Base-by-base conservation (phyloP, 2,888 invertebrate genomes). In the Lasioglossum villosulum region DNA sequence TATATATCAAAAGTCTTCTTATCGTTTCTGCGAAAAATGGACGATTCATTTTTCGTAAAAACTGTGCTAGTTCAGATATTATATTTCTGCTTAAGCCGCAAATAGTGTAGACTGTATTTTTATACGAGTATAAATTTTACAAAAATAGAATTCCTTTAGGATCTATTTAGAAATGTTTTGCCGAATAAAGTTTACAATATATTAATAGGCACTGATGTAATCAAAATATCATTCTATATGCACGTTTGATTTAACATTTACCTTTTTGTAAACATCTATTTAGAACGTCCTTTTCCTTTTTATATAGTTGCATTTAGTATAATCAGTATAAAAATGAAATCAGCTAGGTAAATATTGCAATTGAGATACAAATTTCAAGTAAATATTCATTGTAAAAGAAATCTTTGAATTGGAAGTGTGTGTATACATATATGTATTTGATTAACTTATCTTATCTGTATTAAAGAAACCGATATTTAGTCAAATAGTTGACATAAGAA, bases 371-470 rank as follows among this genome's bases (percentile, higher is more conserved):
- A 68, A 68, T 23, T 37, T 23, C 8, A 37, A 68, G 27, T 19
- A 66, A 66, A 6, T 70, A 39, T n/a, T 37, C n/a, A 37, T 39
- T 10, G 12, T 37, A 4, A 68, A 12, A 37, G 68, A 12, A 12
- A 37, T 23, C 37, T 68, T 37, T 23, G 3, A 37, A 10, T 37
- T 68, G 23, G 10, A 34, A 68, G 19, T 37, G 2, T 37, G 2
- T 68, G 6, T 19, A 10, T 37, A 66, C 19, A 42, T n/a, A 12
- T n/a, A 30, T 12, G 12, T 16, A 45, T 45, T 16, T 45, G n/a
- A 63, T 14, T 34, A 72, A 71, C 3, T 34, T 52, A 56, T 52
- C 48, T 73, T 48, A 80, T 83, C 52, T n/a, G 23, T 23, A 8
- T 48, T 45, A n/a, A 45, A 27, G 56, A 45, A 23, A 63, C 34